Conservation (phyloP, 1,140 invertebrate genomes). For the Ridgeia piscesae region DNA sequence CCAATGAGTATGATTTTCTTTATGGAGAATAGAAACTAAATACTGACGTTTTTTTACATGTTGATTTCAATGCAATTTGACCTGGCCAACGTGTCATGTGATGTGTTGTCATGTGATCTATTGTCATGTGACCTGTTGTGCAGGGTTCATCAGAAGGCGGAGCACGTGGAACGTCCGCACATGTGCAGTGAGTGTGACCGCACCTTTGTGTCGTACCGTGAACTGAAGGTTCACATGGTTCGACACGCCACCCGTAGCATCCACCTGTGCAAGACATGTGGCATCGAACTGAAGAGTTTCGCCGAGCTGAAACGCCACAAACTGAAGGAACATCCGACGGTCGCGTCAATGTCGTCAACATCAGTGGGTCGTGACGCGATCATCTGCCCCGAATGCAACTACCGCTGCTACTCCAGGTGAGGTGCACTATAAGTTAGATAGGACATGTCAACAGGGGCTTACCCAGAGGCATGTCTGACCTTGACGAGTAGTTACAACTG, state of each 20-base stretch:
- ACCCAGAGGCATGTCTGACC: too few species aligned
- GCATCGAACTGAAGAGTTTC: not conserved
- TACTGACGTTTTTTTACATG: too few species aligned
- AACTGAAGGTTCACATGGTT: slow-evolving; percentile 29
- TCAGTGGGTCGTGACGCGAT: not conserved
- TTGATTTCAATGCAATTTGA: not conserved
- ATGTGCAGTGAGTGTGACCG: slow-evolving; percentile 27
- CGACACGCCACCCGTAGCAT: slow-evolving; percentile 21
- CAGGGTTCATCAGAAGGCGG: slow-evolving; percentile 22
- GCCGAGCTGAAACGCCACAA: not conserved
- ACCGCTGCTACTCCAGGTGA: slow-evolving; percentile 9
- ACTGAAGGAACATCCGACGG: not conserved
- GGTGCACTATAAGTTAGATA: not conserved
- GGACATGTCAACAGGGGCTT: too few species aligned
- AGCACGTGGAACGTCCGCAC: slow-evolving; percentile 26
- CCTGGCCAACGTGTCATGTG: not conserved
- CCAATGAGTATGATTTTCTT: too few species aligned
- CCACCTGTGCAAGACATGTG: not conserved
- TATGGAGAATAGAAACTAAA: too few species aligned
- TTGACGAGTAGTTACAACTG: too few species aligned
- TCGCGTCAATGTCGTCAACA: not conserved
- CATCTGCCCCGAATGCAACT: not conserved
- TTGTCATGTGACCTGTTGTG: too few species aligned
- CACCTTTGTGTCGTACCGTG: slow-evolving; percentile 22
- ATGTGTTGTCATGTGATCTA: not conserved